Evolutionary conservation across 2,797 vertebrate genomes (phyloP), one percentile per base, ranked within the genome.

Genomic region (Falco peregrinus): DNA sequence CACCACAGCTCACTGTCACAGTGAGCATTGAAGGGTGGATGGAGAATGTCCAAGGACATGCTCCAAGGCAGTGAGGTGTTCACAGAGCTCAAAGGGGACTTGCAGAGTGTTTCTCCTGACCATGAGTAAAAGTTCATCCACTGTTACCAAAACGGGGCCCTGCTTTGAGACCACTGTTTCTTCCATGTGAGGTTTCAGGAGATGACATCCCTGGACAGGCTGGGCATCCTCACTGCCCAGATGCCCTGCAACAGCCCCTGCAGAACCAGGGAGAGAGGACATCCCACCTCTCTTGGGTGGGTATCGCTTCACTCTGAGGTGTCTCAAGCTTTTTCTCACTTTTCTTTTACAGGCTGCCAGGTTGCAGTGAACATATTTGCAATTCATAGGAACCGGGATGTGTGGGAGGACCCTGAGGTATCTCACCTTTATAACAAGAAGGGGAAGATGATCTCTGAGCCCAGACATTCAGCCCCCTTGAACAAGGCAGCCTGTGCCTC

Each of bases 361-460:
- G 31, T 87, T 65, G 16, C 0, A 22, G 2, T 98, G 69, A 96
- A 3, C 74, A 94, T 98, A 61, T 98, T 97, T 92, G 94, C 60
- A 69, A 91, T 98, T 87, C 98, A 98, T 59, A 97, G 94, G 76
- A 98, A 97, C 63, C 94, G 89, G 59, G 88, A 94, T 9, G 56
- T 98, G 54, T 98, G 98, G 98, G 84, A 98, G 57, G 77, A 98
- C 50, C 97, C 98, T 0, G 96, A 98, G 98, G 98, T 98, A 98
- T 33, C 90, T 91, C 13, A 35, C 43, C 31, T 82, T 70, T 70
- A n/a, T 21, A 88, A 63, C 45, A 74, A 43, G 29, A 82, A 68
- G 43, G 18, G 7, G 5, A 45, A 37, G 18, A 22, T 68, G 48
- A 10, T 67, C 18, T 59, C 56, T 74, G 31, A 93, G 48, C 56